These are phyloP conservation scores for Drosophila saltans DNA, from an alignment of 1,140 invertebrate species.

Conservation along the genomic window DNA sequence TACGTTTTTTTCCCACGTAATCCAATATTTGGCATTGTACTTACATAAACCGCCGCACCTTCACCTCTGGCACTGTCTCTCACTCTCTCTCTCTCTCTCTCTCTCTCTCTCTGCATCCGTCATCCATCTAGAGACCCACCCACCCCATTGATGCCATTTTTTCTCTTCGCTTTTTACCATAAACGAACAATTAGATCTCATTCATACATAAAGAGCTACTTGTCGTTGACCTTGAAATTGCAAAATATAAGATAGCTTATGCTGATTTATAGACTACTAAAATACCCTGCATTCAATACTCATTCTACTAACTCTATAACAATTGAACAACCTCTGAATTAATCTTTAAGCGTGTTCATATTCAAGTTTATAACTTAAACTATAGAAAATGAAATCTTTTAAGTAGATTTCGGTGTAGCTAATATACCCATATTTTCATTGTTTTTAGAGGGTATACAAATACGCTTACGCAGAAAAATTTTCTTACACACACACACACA, in stretches of 20 bases:
- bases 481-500: conserved; percentile 8
- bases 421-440: background rate
- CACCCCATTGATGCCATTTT: background rate
- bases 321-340: too few relatives aligned
- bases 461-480: conserved; percentile 56
- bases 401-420: too few relatives aligned
- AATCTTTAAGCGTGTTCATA: too few relatives aligned
- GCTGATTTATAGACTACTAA: background rate
- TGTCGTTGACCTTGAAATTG: conserved; percentile 67
- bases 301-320: too few relatives aligned
- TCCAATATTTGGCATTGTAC: conserved; percentile 57
- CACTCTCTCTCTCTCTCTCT: too few relatives aligned
- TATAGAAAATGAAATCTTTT: too few relatives aligned
- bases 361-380: too few relatives aligned
- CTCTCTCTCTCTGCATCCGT: too few relatives aligned
- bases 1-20: conserved; percentile 25
- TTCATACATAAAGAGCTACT: conserved; percentile 76
- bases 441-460: conserved; percentile 28
- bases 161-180: conserved; percentile 3
- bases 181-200: conserved; percentile 76
- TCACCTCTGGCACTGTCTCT: background rate
- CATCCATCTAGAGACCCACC: too few relatives aligned
- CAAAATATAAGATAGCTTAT: conserved; percentile 35
- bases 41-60: conserved; percentile 43
- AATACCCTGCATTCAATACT: background rate